Conservation (phyloP, 1,140 invertebrate species). For the Manduca sexta region DNA sequence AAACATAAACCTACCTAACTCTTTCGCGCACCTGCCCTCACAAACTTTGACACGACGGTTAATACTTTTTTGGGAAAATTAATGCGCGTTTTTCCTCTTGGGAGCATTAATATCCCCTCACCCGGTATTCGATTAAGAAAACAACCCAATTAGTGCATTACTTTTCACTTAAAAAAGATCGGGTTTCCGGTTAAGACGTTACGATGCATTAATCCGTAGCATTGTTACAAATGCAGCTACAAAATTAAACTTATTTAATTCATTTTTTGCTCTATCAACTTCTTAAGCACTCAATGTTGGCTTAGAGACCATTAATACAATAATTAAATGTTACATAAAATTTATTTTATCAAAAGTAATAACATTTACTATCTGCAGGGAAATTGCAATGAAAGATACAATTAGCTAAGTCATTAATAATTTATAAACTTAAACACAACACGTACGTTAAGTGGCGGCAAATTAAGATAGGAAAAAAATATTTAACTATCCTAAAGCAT, state of each 20-base stretch:
- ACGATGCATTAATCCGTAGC: conserved; percentile 2
- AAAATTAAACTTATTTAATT: neutral
- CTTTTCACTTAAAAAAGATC: conserved; percentile 35
- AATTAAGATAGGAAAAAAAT: conserved; percentile 19
- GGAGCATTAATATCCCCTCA: conserved; percentile 64
- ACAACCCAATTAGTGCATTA: conserved; percentile 61
- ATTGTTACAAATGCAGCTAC: neutral
- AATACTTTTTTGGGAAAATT: conserved; percentile 59
- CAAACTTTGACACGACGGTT: conserved; percentile 57
- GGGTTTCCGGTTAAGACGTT: conserved; percentile 10
- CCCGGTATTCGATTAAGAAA: conserved; percentile 41
- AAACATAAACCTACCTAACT: conserved; percentile 23
- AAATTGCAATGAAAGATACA: conserved; percentile 1
- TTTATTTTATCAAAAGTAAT: neutral
- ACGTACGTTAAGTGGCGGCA: conserved; percentile 5
- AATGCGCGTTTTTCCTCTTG: conserved; percentile 58
- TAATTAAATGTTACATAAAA: conserved; percentile 2
- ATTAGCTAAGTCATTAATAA: conserved; percentile 3
- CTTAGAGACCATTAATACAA: neutral
- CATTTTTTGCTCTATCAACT: neutral
- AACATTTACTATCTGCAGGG: neutral
- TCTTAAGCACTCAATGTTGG: neutral
- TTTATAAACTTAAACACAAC: conserved; percentile 11
- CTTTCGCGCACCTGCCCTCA: conserved; percentile 54
- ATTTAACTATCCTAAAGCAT: conserved; percentile 12